These are phyloP conservation scores for Tapirus terrestris DNA, from an alignment of 2,113 vertebrate genomes.

Conservation along the genomic window DNA sequence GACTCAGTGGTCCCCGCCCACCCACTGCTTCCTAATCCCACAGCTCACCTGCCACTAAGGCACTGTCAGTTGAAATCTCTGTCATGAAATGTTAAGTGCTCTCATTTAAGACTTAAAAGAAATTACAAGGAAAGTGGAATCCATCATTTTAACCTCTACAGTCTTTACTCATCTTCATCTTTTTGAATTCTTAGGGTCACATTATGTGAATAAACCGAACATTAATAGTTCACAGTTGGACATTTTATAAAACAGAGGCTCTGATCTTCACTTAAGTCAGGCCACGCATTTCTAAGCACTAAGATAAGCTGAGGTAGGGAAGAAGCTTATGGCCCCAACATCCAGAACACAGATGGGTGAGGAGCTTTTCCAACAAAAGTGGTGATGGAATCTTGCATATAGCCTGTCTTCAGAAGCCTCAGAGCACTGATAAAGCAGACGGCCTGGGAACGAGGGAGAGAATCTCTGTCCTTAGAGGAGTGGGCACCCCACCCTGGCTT, in stretches of 20 bases:
- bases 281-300: background rate
- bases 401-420: background rate
- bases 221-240: background rate
- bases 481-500: too few species aligned
- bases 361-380: background rate
- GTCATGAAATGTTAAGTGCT: too few species aligned
- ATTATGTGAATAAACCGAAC: background rate
- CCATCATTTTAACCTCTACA: background rate
- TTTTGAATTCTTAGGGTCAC: background rate
- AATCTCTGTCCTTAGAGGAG: background rate
- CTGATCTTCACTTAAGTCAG: background rate
- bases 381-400: background rate
- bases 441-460: too few species aligned
- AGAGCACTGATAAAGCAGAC: background rate
- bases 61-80: background rate
- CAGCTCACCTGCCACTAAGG: background rate
- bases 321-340: background rate
- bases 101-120: background rate
- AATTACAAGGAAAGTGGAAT: background rate
- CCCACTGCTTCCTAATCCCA: background rate
- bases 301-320: background rate
- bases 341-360: background rate
- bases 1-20: background rate
- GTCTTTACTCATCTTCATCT: background rate
- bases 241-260: background rate